Percentiles rank a stretch among this genome's conserved stretches.
These are phyloP conservation scores for Aplodontia rufa DNA, from an alignment of 2,113 vertebrate genomes.

Conservation along the genomic window DNA sequence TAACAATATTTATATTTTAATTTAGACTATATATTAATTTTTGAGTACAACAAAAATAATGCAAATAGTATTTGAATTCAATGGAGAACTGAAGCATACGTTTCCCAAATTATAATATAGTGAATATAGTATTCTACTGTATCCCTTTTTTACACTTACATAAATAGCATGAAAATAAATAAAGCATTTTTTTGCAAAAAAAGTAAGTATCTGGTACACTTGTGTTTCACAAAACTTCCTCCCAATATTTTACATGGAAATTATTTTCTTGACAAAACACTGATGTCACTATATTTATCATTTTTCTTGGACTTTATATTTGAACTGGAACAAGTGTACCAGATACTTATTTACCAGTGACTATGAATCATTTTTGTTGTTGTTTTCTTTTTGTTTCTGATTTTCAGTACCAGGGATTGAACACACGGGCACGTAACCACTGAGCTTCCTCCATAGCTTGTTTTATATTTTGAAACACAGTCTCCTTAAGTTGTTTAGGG, in stretches of 20 bases:
- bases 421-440: no score
- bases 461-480: no score
- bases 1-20: conserved; percentile 14
- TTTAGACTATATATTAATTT: neutral
- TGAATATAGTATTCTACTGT: neutral
- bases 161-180: neutral
- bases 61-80: neutral
- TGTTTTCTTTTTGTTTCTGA: no score
- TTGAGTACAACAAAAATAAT: neutral
- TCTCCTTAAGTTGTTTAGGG: no score
- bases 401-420: no score
- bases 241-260: neutral
- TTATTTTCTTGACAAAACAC: neutral
- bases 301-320: neutral
- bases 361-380: no score
- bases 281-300: neutral
- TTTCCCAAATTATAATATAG: neutral
- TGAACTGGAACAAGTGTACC: neutral
- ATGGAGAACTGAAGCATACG: neutral
- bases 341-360: neutral
- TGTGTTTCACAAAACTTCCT: neutral
- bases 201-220: neutral
- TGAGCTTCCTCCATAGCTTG: no score
- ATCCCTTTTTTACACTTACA: conserved; percentile 16
- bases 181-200: conserved; percentile 1